Evolutionary conservation across 2,797 vertebrate genomes (phyloP).

Genomic region (Brachymystax lenok): DNA sequence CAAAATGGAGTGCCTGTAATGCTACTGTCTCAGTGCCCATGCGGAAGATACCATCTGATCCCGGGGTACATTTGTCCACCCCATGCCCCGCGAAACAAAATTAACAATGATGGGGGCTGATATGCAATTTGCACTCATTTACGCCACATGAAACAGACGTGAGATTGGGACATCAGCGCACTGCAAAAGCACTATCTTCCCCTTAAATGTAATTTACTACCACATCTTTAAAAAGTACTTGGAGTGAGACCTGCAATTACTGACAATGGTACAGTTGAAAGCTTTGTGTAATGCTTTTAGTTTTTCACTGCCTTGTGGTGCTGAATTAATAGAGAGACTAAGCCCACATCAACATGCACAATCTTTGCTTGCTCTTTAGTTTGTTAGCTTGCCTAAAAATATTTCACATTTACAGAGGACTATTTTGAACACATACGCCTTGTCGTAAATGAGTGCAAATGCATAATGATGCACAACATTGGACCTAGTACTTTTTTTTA

Average conservation of each 20-base stretch:
- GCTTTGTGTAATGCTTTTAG: background rate
- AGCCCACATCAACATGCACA: background rate
- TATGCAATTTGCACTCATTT: conserved; percentile 71
- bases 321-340: background rate
- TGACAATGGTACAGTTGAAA: background rate
- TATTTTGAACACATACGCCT: background rate
- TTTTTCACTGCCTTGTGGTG: background rate
- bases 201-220: conserved; percentile 22
- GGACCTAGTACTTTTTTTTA: background rate
- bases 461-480: background rate
- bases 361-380: background rate
- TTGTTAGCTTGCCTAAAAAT: background rate
- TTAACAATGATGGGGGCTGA: conserved; percentile 55
- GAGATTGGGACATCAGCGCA: conserved; percentile 24
- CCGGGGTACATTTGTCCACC: conserved; percentile 35
- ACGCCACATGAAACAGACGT: conserved; percentile 41
- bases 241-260: background rate
- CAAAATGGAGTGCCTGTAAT: background rate
- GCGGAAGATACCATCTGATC: conserved; percentile 30
- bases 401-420: background rate
- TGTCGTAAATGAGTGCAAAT: background rate
- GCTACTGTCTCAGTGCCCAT: conserved; percentile 5
- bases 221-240: conserved; percentile 3
- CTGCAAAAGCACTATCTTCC: conserved; percentile 1
- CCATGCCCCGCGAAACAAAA: conserved; percentile 36